Conservation (phyloP, 1,140 invertebrate genomes). For the Pogonus chalceus region DNA sequence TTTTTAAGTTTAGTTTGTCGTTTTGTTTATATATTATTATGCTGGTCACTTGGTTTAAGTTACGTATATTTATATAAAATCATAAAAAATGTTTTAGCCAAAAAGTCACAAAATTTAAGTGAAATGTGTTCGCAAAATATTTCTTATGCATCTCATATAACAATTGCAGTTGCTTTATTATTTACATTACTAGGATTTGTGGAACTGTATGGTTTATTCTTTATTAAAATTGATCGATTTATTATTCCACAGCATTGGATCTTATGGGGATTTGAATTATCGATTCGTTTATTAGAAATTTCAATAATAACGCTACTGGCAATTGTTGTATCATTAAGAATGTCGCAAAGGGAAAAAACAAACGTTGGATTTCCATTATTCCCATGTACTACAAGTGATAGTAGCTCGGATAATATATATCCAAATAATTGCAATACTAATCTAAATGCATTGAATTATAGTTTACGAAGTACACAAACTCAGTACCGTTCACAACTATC, state of each 20-base stretch:
- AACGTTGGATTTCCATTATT: slow-evolving; percentile 61
- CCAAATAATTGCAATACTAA: slow-evolving; percentile 77
- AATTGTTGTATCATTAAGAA: slow-evolving; percentile 68
- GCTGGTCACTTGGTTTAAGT: slow-evolving; percentile 66
- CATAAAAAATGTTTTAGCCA: slow-evolving; percentile 51
- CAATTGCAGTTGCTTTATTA: slow-evolving; percentile 69
- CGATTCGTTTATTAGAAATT: slow-evolving; percentile 71
- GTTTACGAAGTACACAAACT: slow-evolving; percentile 63
- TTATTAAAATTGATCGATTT: slow-evolving; percentile 47
- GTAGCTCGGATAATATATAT: slow-evolving; percentile 70
- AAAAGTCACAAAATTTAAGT: slow-evolving; percentile 52
- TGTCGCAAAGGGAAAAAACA: slow-evolving; percentile 46
- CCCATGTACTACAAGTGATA: slow-evolving; percentile 64
- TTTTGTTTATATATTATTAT: slow-evolving; percentile 69
- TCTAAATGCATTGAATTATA: slow-evolving; percentile 73
- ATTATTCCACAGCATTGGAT: slow-evolving; percentile 57
- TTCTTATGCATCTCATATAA: slow-evolving; percentile 74
- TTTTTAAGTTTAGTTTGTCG: slow-evolving; percentile 67
- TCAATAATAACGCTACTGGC: slow-evolving; percentile 70
- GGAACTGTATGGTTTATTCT: slow-evolving; percentile 74
- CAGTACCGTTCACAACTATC: slow-evolving; percentile 40
- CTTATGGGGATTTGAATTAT: slow-evolving; percentile 82
- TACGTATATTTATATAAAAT: slow-evolving; percentile 75
- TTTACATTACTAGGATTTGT: slow-evolving; percentile 71
- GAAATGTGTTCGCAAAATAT: slow-evolving; percentile 57